phyloP scores from a whole-genome alignment of 2,797 vertebrate genomes.

The Phataginus tetradactyla region DNA sequence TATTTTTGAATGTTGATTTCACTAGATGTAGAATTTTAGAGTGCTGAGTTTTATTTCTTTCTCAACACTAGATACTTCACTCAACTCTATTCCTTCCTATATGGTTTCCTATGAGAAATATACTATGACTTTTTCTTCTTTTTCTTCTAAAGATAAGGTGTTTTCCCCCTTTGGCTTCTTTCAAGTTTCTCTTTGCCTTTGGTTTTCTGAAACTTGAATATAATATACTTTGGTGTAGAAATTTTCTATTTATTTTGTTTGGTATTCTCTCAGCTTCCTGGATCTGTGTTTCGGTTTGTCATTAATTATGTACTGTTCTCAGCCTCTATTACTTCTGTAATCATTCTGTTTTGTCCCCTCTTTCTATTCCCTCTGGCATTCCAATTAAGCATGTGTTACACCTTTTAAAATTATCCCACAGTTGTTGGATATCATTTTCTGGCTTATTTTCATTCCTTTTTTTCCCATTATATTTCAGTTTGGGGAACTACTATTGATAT shows the following conservation, averaged over 20 bases:
- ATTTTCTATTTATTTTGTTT: background rate
- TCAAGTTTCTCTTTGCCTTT: background rate
- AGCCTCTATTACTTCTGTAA: background rate
- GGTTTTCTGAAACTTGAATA: background rate
- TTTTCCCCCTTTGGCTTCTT: background rate
- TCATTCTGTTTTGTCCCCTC: background rate
- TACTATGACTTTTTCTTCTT: background rate
- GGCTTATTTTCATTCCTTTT: background rate
- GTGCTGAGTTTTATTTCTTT: background rate
- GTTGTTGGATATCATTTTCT: background rate
- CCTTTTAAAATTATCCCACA: background rate
- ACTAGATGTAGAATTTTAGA: background rate
- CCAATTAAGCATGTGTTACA: background rate
- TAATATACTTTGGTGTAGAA: background rate
- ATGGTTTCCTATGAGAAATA: background rate
- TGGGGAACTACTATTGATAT: background rate
- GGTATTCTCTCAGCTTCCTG: background rate
- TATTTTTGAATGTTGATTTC: background rate
- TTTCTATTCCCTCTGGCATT: background rate
- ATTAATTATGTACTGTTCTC: background rate
- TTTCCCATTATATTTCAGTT: background rate
- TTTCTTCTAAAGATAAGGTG: background rate
- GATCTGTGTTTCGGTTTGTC: background rate
- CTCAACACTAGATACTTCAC: background rate
- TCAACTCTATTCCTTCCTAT: background rate